These are phyloP conservation scores for Saguinus midas DNA, from an alignment of 2,113 vertebrate genomes.

Conservation along the genomic window DNA sequence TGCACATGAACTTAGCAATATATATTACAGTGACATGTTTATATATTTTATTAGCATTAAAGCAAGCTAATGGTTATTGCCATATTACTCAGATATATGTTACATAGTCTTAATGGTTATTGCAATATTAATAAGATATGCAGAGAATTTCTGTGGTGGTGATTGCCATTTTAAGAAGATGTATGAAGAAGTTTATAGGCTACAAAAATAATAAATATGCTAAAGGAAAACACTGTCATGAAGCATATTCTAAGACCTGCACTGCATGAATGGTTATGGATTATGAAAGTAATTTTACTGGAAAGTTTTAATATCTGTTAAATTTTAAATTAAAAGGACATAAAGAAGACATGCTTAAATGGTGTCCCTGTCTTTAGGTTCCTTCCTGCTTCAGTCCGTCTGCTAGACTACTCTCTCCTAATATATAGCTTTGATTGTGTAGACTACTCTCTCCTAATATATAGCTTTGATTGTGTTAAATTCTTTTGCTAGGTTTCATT, in stretches of 20 bases:
- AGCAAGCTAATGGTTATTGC: slow-evolving; percentile 70
- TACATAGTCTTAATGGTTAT: slow-evolving; percentile 66
- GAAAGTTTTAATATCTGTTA: slow-evolving; percentile 40
- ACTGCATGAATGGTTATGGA: slow-evolving; percentile 39
- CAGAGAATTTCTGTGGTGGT: slow-evolving; percentile 51
- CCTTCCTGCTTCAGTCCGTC: background rate
- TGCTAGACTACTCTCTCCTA: background rate
- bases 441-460: background rate
- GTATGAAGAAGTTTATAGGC: slow-evolving; percentile 61
- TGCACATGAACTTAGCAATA: slow-evolving; percentile 18
- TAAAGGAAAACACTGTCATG: slow-evolving; percentile 57
- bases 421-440: background rate
- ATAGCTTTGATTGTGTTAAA: background rate
- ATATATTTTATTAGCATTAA: slow-evolving; percentile 78
- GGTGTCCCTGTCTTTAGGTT: background rate
- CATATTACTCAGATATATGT: slow-evolving; percentile 70
- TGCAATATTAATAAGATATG: slow-evolving; percentile 75
- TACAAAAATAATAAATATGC: slow-evolving; percentile 55
- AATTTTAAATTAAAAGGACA: slow-evolving; percentile 20
- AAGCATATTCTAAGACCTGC: background rate
- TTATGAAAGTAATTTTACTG: background rate
- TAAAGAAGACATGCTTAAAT: background rate
- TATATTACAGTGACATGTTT: slow-evolving; percentile 56
- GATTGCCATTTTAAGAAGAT: slow-evolving; percentile 76
- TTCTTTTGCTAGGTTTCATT: background rate